These are phyloP conservation scores for Emydocephalus ijimae DNA, from an alignment of 2,113 vertebrate genomes.

Conservation along the genomic window DNA sequence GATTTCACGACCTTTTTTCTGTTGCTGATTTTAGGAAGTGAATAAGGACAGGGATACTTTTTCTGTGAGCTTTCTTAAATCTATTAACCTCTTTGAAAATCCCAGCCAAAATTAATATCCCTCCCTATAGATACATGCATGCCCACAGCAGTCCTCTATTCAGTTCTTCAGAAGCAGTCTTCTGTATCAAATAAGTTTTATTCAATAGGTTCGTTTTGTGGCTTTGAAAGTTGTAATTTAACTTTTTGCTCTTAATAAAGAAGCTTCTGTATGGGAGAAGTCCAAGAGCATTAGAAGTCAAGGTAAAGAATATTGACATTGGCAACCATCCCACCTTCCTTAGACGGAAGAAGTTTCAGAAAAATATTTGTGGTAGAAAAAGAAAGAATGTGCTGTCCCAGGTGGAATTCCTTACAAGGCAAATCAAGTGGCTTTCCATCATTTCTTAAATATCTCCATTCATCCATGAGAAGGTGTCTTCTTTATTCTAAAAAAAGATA, in stretches of 20 bases:
- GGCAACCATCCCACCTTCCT: slow-evolving; percentile 43
- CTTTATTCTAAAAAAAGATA: slow-evolving; percentile 13
- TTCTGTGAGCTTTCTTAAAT: neutral
- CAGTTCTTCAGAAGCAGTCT: neutral
- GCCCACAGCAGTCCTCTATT: neutral
- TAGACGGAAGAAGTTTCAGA: slow-evolving; percentile 41
- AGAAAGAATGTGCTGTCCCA: slow-evolving; percentile 43
- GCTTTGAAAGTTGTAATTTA: slow-evolving; percentile 26
- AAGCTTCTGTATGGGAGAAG: slow-evolving; percentile 18
- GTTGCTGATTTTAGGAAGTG: neutral
- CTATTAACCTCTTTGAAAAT: neutral
- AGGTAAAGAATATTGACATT: slow-evolving; percentile 39
- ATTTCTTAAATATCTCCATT: slow-evolving; percentile 29
- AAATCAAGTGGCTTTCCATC: neutral
- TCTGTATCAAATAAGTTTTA: neutral
- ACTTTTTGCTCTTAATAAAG: slow-evolving; percentile 38
- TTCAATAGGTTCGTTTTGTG: slow-evolving; percentile 31
- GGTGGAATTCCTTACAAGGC: neutral
- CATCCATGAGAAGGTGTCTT: slow-evolving; percentile 10
- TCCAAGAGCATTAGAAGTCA: slow-evolving; percentile 45
- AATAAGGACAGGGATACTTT: neutral
- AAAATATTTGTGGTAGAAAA: slow-evolving; percentile 42
- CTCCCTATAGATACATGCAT: neutral
- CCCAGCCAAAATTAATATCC: neutral
- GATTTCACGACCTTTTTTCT: neutral